phyloP scores from a whole-genome alignment of 2,888 invertebrate genomes.

The Cryptosula pallasiana region DNA sequence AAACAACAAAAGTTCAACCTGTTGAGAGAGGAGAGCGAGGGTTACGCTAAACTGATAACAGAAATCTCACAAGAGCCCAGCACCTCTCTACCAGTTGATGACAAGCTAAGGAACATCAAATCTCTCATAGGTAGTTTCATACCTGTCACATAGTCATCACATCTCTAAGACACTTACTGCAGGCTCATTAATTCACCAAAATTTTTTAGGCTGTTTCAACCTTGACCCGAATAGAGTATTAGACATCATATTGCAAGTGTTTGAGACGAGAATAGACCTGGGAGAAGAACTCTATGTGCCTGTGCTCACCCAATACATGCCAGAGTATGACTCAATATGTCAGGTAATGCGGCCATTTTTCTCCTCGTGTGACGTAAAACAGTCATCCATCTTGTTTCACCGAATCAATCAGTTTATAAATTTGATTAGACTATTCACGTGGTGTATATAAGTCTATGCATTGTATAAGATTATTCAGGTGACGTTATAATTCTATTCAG shows the following conservation, averaged over 20 bases:
- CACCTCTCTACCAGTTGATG: conserved; percentile 24
- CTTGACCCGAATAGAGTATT: conserved; percentile 95
- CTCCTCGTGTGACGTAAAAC: no score
- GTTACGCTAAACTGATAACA: conserved; percentile 90
- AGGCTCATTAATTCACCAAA: no score
- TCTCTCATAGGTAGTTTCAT: conserved; percentile 94
- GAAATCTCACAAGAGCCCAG: conserved; percentile 78
- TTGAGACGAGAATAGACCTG: conserved; percentile 65
- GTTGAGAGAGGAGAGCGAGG: conserved; percentile 97
- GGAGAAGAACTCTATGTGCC: conserved; percentile 71
- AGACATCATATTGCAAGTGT: conserved; percentile 91
- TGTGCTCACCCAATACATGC: conserved; percentile 79
- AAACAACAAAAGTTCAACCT: conserved; percentile 99
- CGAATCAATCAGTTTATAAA: no score
- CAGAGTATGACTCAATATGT: conserved; percentile 78
- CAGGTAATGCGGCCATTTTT: no score
- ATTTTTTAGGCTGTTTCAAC: conserved; percentile 97
- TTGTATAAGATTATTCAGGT: no score
- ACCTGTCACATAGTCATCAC: no score
- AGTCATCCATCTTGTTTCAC: no score
- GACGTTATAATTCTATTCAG: no score
- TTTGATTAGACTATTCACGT: no score
- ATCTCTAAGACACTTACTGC: no score
- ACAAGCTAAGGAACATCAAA: conserved; percentile 74
- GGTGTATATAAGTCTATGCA: no score